Base-by-base conservation (phyloP, 2,888 invertebrate species). In the Mimachlamys varia region DNA sequence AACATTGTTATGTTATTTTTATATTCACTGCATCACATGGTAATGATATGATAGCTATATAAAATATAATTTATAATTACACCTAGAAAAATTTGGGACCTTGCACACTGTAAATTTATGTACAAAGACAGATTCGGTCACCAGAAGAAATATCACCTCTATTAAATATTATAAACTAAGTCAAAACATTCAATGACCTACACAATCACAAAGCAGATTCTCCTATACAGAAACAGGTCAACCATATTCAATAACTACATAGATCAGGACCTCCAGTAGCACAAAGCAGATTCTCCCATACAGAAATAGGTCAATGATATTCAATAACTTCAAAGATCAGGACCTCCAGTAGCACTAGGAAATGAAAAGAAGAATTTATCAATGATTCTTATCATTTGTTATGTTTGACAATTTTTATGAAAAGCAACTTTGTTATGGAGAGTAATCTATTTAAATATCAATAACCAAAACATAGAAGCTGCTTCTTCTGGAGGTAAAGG, bases 151-250 rank as follows among this genome's bases (percentile, higher is more conserved):
- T 76, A 33, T 33, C 33, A 62, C 27, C 13, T 10, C 22, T 12
- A 10, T 13, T 76, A 27, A 76, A 33, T 27, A 76, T 33, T 7
- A 44, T 44, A 44, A 44, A 44, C 44, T 44, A 1, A 76, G 76
- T 76, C 13, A 76, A 44, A 7, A 44, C 44, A 44, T 44, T 44
- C 44, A 76, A 76, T 76, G 33, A 76, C 12, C 27, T 2, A 33
- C 33, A 76, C 27, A 76, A 7, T 76, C 33, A 76, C 76, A 76
- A 33, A 76, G 76, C 27, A 76, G 76, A 76, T 76, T 76, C 76
- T 13, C 76, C 17, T 0, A 44, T 5, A 44, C 7, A 5, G 33
- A 22, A 76, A 76, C 12, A 33, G 76, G 76, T 76, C 33, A 76
- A 76, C 33, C 7, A 27, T 27, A 76, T 76, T 27, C 76, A 76